Conservation (phyloP, 2,888 invertebrate species). For the Lithophane ornitopus region DNA sequence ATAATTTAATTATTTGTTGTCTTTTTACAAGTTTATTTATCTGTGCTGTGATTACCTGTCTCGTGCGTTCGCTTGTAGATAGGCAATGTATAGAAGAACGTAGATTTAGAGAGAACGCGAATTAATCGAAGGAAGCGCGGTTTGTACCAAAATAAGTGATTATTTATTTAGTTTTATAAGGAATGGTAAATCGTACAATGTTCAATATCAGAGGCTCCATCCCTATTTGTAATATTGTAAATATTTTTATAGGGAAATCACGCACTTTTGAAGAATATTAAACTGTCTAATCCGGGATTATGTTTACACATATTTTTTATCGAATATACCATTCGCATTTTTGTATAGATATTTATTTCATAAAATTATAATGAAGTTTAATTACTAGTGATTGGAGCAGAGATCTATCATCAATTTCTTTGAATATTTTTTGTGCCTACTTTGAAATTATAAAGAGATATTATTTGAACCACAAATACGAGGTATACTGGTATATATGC, state of each 20-base stretch:
- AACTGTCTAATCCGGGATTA: slow-evolving; percentile 19
- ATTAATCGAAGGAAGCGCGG: slow-evolving; percentile 72
- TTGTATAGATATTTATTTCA: slow-evolving; percentile 60
- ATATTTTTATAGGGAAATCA: slow-evolving; percentile 40
- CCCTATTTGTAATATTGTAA: slow-evolving; percentile 57
- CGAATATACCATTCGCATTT: slow-evolving; percentile 61
- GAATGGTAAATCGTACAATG: slow-evolving; percentile 71
- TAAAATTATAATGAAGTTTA: slow-evolving; percentile 50
- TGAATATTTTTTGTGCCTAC: slow-evolving; percentile 65
- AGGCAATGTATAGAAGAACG: slow-evolving; percentile 38
- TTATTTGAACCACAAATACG: slow-evolving; percentile 45
- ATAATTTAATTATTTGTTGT: slow-evolving; percentile 48
- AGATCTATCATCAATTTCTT: slow-evolving; percentile 71
- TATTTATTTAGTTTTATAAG: slow-evolving; percentile 82
- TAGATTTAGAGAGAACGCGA: slow-evolving; percentile 33
- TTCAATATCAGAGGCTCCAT: slow-evolving; percentile 58
- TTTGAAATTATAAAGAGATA: slow-evolving; percentile 63
- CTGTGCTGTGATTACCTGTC: slow-evolving; percentile 58
- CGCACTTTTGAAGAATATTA: slow-evolving; percentile 24
- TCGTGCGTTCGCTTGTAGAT: slow-evolving; percentile 47
- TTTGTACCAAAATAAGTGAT: slow-evolving; percentile 69
- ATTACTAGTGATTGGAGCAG: slow-evolving; percentile 70
- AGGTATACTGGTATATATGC: slow-evolving; percentile 65
- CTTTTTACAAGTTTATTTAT: slow-evolving; percentile 51
- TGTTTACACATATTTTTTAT: slow-evolving; percentile 33